A percentile compares a stretch with the other conserved stretches of the same genome.
Conservation (phyloP, 2,113 vertebrate genomes). For the Macquaria ambigua region DNA sequence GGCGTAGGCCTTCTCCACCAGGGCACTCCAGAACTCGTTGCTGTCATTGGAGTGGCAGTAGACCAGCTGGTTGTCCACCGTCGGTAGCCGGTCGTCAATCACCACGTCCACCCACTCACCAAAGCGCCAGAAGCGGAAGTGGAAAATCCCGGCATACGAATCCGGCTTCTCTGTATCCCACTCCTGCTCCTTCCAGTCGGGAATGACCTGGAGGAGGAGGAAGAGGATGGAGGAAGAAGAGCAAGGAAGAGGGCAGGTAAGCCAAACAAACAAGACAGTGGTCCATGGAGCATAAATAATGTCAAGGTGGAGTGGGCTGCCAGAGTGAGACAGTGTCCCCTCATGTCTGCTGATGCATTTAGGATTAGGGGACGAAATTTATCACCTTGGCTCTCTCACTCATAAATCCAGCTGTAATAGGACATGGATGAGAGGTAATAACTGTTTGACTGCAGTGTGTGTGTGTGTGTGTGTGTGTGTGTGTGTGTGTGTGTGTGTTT, state of each 20-base stretch:
- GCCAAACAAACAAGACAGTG: slow-evolving; percentile 26
- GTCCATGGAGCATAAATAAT: slow-evolving; percentile 40
- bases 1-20: slow-evolving; percentile 98
- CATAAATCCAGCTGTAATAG: slow-evolving; percentile 69
- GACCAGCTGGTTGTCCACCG: slow-evolving; percentile 93
- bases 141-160: slow-evolving; percentile 93
- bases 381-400: slow-evolving; percentile 43
- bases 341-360: slow-evolving; percentile 55
- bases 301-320: slow-evolving; percentile 29
- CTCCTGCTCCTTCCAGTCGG: slow-evolving; percentile 98
- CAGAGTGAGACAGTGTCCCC: slow-evolving; percentile 9
- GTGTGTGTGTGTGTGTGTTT: slow-evolving; percentile 38
- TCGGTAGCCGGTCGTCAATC: slow-evolving; percentile 95
- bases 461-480: slow-evolving; percentile 45
- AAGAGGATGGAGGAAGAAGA: neutral
- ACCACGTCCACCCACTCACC: slow-evolving; percentile 97
- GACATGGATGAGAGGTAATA: slow-evolving; percentile 60
- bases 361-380: slow-evolving; percentile 59
- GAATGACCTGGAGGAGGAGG: slow-evolving; percentile 89
- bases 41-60: slow-evolving; percentile 98
- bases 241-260: slow-evolving; percentile 20
- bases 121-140: slow-evolving; percentile 98
- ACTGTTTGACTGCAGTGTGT: slow-evolving; percentile 42
- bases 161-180: slow-evolving; percentile 92
- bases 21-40: slow-evolving; percentile 97